These are phyloP conservation scores for Macropis europaea DNA, from an alignment of 2,888 invertebrate species.

Conservation along the genomic window DNA sequence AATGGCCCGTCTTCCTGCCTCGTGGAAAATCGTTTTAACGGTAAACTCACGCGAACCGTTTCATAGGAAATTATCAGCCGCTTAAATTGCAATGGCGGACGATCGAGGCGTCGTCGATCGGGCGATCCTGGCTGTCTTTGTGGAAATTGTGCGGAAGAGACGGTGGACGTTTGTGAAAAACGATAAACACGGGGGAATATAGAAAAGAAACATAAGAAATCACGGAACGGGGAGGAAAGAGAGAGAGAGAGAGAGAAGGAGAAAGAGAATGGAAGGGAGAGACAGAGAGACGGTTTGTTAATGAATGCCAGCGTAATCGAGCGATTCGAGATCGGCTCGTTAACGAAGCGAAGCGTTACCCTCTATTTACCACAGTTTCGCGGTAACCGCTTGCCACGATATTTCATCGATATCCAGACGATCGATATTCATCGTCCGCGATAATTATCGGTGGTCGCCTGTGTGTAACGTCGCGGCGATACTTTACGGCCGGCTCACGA, in stretches of 20 bases:
- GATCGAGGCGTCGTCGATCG: neutral
- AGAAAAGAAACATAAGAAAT: neutral
- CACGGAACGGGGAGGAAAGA: neutral
- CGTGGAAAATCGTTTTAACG: slow-evolving; percentile 48
- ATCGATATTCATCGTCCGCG: slow-evolving; percentile 62
- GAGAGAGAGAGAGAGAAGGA: neutral
- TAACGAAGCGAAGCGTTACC: slow-evolving; percentile 59
- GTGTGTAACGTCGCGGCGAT: slow-evolving; percentile 50
- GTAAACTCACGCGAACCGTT: slow-evolving; percentile 27
- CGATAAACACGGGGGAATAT: neutral
- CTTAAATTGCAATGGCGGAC: slow-evolving; percentile 20
- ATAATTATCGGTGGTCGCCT: slow-evolving; percentile 59
- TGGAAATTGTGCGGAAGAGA: slow-evolving; percentile 14
- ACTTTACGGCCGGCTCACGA: slow-evolving; percentile 53
- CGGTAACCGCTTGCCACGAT: slow-evolving; percentile 49
- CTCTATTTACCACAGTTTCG: slow-evolving; percentile 64
- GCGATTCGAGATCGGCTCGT: slow-evolving; percentile 56
- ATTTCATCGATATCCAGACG: slow-evolving; percentile 59
- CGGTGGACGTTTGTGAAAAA: slow-evolving; percentile 1
- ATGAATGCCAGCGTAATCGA: slow-evolving; percentile 53
- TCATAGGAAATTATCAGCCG: slow-evolving; percentile 33
- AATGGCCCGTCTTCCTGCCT: slow-evolving; percentile 21
- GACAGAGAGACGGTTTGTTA: slow-evolving; percentile 38
- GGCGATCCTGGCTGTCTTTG: neutral
- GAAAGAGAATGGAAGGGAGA: neutral